A percentile compares a stretch with the other conserved stretches of the same genome.
These are phyloP conservation scores for Grapholita molesta DNA, from an alignment of 1,140 invertebrate genomes.

Conservation along the genomic window DNA sequence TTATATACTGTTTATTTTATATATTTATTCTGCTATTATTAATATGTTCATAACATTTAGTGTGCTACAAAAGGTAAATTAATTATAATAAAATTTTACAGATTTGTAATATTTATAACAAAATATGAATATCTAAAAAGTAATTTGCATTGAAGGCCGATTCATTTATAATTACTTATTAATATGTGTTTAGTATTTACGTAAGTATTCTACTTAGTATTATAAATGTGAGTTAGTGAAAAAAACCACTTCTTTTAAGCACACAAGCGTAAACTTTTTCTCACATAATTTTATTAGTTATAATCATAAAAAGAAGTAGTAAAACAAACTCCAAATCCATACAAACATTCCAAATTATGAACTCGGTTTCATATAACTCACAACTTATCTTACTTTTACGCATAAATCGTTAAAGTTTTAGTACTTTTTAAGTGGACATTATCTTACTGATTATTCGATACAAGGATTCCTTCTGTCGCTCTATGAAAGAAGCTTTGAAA, in stretches of 20 bases:
- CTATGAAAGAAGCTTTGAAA: conserved; percentile 41
- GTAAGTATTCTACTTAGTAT: too few species aligned
- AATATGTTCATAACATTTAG: too few species aligned
- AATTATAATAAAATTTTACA: too few species aligned
- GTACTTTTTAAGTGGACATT: conserved; percentile 55
- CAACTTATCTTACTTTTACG: conserved; percentile 36
- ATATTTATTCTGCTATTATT: too few species aligned
- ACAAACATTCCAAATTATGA: conserved; percentile 24
- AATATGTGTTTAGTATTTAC: too few species aligned
- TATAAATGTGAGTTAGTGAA: too few species aligned
- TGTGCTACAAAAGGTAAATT: too few species aligned
- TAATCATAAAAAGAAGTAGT: neutral
- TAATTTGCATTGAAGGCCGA: too few species aligned
- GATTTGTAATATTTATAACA: too few species aligned
- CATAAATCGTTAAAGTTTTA: conserved; percentile 61
- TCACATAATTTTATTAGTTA: conserved; percentile 6
- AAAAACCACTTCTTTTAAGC: neutral
- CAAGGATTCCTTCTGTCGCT: conserved; percentile 45
- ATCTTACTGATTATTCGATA: conserved; percentile 51
- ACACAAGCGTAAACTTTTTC: neutral
- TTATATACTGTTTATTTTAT: too few species aligned
- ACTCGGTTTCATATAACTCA: conserved; percentile 25
- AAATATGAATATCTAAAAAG: too few species aligned
- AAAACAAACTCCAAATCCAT: conserved; percentile 12
- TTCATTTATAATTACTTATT: too few species aligned